Conservation (phyloP, 1,140 invertebrate genomes). For the Steinernema khuongi region DNA sequence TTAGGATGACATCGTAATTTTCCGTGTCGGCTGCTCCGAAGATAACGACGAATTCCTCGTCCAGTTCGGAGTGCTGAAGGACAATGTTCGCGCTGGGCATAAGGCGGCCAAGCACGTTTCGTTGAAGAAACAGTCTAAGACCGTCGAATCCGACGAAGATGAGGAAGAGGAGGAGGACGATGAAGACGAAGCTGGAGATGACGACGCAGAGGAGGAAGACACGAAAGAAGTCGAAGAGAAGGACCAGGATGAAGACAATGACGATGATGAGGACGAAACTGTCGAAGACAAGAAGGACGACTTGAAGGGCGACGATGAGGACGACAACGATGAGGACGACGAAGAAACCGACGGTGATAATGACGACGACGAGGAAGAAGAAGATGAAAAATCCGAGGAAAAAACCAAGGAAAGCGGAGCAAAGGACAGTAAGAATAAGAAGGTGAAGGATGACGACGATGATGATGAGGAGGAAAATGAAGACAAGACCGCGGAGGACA, state of each 20-base stretch:
- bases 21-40: slow-evolving; percentile 28
- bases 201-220: slow-evolving; percentile 20
- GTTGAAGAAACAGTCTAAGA: too few species aligned
- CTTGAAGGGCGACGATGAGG: too few species aligned
- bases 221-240: slow-evolving; percentile 32
- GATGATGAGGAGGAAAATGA: neutral
- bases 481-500: neutral
- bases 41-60: slow-evolving; percentile 24
- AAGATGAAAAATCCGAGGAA: neutral
- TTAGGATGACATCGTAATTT: slow-evolving; percentile 34
- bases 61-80: slow-evolving; percentile 37
- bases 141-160: slow-evolving; percentile 20
- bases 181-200: slow-evolving; percentile 29
- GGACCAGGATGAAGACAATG: neutral
- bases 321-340: neutral
- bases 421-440: neutral
- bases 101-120: too few species aligned
- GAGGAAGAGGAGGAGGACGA: slow-evolving; percentile 23
- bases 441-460: neutral
- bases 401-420: neutral
- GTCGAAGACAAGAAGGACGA: neutral
- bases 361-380: neutral
- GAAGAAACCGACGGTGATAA: neutral
- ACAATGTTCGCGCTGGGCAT: neutral
- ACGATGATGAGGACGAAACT: neutral